Evolutionary conservation across 2,888 invertebrate genomes (phyloP).

Genomic region (Parnassius glacialis): DNA sequence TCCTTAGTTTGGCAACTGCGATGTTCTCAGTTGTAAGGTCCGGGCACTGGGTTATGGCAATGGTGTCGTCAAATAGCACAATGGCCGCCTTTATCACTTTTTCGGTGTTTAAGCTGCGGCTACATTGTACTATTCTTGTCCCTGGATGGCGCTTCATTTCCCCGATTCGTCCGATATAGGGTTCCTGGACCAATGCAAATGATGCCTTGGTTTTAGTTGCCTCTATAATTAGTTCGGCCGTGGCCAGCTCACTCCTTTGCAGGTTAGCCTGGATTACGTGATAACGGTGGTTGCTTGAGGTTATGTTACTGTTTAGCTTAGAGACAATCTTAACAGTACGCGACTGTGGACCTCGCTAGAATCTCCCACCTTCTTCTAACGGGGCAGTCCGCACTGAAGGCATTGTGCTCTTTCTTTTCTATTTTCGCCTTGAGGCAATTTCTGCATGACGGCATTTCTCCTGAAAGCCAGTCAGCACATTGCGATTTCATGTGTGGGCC

Average conservation of each 20-base stretch:
- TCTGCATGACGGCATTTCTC: background rate
- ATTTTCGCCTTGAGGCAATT: background rate
- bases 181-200: background rate
- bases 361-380: background rate
- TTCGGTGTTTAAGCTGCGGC: background rate
- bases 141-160: background rate
- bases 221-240: background rate
- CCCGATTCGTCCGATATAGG: background rate
- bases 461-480: background rate
- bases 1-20: too few species aligned
- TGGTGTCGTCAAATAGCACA: background rate
- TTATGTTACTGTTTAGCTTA: too few species aligned
- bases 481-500: background rate
- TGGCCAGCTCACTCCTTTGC: background rate
- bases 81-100: background rate
- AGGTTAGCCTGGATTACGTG: background rate
- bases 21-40: too few species aligned
- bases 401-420: background rate
- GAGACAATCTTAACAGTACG: background rate
- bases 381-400: too few species aligned
- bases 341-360: background rate
- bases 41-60: background rate
- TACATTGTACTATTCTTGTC: background rate
- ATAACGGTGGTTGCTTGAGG: background rate
- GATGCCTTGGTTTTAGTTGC: background rate